Evolutionary conservation across 1,140 invertebrate species (phyloP).

Genomic region (Ectropis grisescens): DNA sequence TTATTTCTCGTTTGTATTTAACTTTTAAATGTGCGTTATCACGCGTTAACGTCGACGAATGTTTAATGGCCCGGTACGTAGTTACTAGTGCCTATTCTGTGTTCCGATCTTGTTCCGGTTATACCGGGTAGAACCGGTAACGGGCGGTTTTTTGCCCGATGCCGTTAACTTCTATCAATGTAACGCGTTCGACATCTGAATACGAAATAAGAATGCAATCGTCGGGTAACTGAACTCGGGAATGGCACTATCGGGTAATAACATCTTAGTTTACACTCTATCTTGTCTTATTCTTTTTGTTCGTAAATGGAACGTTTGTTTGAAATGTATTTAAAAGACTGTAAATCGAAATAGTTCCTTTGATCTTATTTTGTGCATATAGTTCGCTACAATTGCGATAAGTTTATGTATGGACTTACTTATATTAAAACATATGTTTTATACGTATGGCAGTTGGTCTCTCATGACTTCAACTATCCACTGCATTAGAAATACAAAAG

Average conservation of each 20-base stretch:
- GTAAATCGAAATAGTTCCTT: no score
- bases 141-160: slow-evolving; percentile 31
- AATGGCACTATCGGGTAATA: slow-evolving; percentile 12
- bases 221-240: slow-evolving; percentile 28
- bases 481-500: no score
- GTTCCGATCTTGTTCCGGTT: slow-evolving; percentile 30
- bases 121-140: slow-evolving; percentile 27
- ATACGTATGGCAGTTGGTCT: no score
- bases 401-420: no score
- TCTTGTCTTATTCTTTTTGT: slow-evolving; percentile 1
- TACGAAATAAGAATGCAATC: slow-evolving; percentile 30
- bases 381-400: no score
- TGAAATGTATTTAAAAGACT: no score
- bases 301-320: no score
- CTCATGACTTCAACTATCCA: no score
- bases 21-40: slow-evolving; percentile 26
- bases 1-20: no score
- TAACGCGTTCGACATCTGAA: slow-evolving; percentile 27
- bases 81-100: background rate
- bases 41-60: slow-evolving; percentile 24
- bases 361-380: no score
- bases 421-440: no score
- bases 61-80: no score
- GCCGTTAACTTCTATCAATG: slow-evolving; percentile 36
- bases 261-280: slow-evolving; percentile 12